A percentile compares a stretch with the other conserved stretches of the same genome.
phyloP scores from a whole-genome alignment of 2,888 invertebrate genomes.

The Junonia oenone region DNA sequence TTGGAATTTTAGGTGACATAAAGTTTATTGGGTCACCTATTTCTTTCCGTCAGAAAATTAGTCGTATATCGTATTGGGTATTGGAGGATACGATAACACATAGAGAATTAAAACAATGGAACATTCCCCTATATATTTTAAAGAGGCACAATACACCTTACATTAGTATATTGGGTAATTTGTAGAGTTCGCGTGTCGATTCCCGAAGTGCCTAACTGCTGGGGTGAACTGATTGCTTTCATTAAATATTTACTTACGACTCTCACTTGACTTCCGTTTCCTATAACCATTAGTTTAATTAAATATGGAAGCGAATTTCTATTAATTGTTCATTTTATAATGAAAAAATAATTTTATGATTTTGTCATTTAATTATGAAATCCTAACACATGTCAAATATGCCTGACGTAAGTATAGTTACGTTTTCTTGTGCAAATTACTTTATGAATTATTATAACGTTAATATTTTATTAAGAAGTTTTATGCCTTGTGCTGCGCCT shows the following conservation, averaged over 20 bases:
- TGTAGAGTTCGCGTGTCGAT: slow-evolving; percentile 18
- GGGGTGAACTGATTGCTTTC: slow-evolving; percentile 26
- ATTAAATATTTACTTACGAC: slow-evolving; percentile 29
- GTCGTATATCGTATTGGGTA: neutral
- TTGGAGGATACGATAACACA: neutral
- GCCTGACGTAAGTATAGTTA: too few relatives aligned
- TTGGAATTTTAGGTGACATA: too few relatives aligned
- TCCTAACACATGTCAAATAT: too few relatives aligned
- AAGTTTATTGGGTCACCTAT: too few relatives aligned
- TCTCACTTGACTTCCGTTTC: slow-evolving; percentile 20
- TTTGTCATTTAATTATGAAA: too few relatives aligned
- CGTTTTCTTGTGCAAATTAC: too few relatives aligned
- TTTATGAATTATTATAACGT: too few relatives aligned
- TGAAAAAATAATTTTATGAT: neutral
- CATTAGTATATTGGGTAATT: slow-evolving; percentile 8
- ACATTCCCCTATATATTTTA: neutral
- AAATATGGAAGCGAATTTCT: neutral
- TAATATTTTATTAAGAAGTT: too few relatives aligned
- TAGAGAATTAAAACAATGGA: neutral
- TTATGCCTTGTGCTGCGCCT: too few relatives aligned
- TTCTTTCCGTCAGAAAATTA: too few relatives aligned
- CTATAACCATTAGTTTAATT: neutral
- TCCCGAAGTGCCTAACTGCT: slow-evolving; percentile 11
- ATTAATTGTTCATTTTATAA: neutral
- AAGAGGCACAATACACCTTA: neutral